Base-by-base conservation (phyloP, 2,888 invertebrate genomes). In the Ceramica pisi region DNA sequence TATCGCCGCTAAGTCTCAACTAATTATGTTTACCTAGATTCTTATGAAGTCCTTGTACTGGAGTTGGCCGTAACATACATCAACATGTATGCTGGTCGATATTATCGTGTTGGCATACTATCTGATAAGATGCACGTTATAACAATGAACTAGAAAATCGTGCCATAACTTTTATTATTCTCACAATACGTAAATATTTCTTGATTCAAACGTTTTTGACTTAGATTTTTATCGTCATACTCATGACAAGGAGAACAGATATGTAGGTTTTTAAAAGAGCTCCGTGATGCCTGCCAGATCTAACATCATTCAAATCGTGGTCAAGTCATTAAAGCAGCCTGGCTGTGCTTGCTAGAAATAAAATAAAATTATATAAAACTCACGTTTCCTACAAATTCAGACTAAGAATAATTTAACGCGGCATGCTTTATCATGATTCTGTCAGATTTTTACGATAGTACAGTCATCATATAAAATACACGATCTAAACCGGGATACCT, bases 1-100 rank as follows among this genome's bases (percentile, higher is more conserved):
- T 84, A 68, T 73, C 72, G 65, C 61, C 59, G 61, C 19, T 70
- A 68, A 71, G 68, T 75, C 50, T 19, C 75, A 75, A 76, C 78
- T 76, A 80, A 80, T 81, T 85, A 80, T 69, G 74, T 71, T 76
- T 78, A 71, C 71, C 81, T 81, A 86, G 57, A 83, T 82, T 79
- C 72, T 72, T 81, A 60, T 62, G 57, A 61, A 77, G 73, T 67
- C 84, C 83, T 84, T 81, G 76, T 35, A 56, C n/a, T 60, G 46
- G 38, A 60, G 51, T 71, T 55, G 65, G 71, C 70, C 77, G 35
- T 71, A 71, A 76, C 65, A 72, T 57, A 73, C 60, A 68, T 82
- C 63, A 67, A 50, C 50, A 26, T n/a, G 60, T 60, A 53, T 64
- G 63, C 26, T 14, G n/a, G 76, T 61, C 56, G 62, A 72, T 69